A percentile compares a stretch with the other conserved stretches of the same genome.
Conservation (phyloP, 2,888 invertebrate genomes). For the Arrhopalites spinosus region DNA sequence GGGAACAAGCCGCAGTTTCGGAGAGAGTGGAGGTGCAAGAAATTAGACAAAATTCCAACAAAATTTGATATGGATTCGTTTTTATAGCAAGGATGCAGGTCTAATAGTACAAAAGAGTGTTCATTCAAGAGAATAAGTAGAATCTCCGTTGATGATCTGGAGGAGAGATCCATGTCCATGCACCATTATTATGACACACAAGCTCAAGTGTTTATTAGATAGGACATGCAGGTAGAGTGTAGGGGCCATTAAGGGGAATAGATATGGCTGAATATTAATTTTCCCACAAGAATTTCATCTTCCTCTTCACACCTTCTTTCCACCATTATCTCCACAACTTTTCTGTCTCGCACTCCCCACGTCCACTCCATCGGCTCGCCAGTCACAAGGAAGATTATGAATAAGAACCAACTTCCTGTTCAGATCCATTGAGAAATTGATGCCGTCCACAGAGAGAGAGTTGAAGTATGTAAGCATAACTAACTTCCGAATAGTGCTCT, state of each 20-base stretch:
- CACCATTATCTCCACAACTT: slow-evolving; percentile 20
- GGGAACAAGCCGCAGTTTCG: too few relatives aligned
- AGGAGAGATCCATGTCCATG: neutral
- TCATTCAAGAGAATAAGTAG: neutral
- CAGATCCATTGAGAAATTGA: slow-evolving; percentile 32
- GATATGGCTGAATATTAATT: slow-evolving; percentile 27
- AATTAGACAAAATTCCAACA: neutral
- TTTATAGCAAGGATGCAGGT: slow-evolving; percentile 3
- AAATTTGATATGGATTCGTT: slow-evolving; percentile 12
- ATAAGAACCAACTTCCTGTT: slow-evolving; percentile 37
- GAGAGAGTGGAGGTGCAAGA: neutral
- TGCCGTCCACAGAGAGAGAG: slow-evolving; percentile 12
- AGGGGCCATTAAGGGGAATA: neutral
- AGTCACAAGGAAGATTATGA: too few relatives aligned
- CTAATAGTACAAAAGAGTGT: neutral
- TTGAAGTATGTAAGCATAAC: neutral
- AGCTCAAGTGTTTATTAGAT: neutral
- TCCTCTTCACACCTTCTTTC: slow-evolving; percentile 30
- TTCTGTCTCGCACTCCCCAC: neutral
- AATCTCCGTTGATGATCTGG: neutral
- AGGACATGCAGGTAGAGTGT: neutral
- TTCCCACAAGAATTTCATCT: slow-evolving; percentile 34
- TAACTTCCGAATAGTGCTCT: neutral
- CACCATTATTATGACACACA: neutral
- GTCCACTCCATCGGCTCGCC: slow-evolving; percentile 17